Base-by-base conservation (phyloP, 2,888 invertebrate species). In the Dorcus hopei region DNA sequence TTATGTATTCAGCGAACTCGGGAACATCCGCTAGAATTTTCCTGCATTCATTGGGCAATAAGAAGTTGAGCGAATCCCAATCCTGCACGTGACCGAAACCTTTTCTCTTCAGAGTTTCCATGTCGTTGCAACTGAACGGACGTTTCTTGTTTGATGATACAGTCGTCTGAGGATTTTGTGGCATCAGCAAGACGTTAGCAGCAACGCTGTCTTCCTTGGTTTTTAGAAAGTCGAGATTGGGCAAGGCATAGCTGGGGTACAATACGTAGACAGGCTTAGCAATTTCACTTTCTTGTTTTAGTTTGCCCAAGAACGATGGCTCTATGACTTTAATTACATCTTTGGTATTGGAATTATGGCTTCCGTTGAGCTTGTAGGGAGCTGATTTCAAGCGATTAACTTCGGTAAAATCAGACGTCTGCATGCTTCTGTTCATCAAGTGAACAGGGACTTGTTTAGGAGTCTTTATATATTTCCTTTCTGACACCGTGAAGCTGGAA, bases 41-140 rank as follows among this genome's bases (percentile, higher is more conserved):
- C 63, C 87, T 85, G 74, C 91, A 93, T 76, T 97, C 94, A 64
- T 84, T 81, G 3, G 97, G 97, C 62, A 97, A 79, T 50, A 97
- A 82, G 66, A 95, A 89, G 69, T 91, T 93, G 52, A 97, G 80
- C 0, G 95, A 95, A 70, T 94, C 93, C 96, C 96, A 97, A 77
- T 97, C 97, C 74, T 88, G 87, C 7, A 97, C 89, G 74, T 95
- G 95, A 43, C 86, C 84, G 63, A 93, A 87, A 54, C 92, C 91
- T 76, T 89, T 88, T 72, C 88, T 88, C 73, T 88, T 88, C 41
- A 95, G 77, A 61, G 87, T 84, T 77, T 94, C 94, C 52, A 93
- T 83, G 72, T 95, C 93, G 69, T 88, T 90, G 72, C 87, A 90
- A 47, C 91, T 91, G 72, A 91, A 88, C 1, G 92, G 92, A 62